Evolutionary conservation across 2,888 invertebrate species (phyloP).

Genomic region (Ethmia dodecea): DNA sequence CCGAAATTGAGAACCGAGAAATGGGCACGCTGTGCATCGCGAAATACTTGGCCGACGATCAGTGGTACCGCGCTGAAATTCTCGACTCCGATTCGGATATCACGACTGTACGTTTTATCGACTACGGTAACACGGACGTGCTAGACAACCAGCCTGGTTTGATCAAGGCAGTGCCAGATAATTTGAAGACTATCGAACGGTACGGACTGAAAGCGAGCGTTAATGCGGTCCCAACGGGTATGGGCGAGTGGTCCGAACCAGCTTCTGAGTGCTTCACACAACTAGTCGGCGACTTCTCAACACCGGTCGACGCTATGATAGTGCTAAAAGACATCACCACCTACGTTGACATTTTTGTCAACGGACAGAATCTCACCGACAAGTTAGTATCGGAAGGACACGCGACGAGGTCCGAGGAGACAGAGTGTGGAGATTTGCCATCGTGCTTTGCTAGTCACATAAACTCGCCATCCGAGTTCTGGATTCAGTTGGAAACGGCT

Average conservation of each 20-base stretch:
- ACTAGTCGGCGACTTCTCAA: constrained; percentile 67
- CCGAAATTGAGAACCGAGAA: constrained; percentile 75
- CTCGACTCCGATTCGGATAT: constrained; percentile 87
- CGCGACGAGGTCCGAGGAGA: constrained; percentile 73
- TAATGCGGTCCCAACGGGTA: constrained; percentile 80
- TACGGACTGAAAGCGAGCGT: constrained; percentile 82
- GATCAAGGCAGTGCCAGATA: constrained; percentile 80
- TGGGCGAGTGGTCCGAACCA: constrained; percentile 81
- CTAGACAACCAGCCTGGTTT: constrained; percentile 79
- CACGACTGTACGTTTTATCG: constrained; percentile 86
- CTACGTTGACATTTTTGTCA: constrained; percentile 81
- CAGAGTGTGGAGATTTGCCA: constrained; percentile 60
- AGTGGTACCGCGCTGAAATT: constrained; percentile 95
- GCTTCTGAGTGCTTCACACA: constrained; percentile 76
- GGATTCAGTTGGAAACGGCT: constrained; percentile 85
- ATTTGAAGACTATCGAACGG: constrained; percentile 72
- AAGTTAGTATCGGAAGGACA: constrained; percentile 77
- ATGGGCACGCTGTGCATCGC: constrained; percentile 84
- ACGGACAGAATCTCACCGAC: constrained; percentile 79
- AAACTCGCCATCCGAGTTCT: constrained; percentile 86
- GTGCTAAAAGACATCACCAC: constrained; percentile 79
- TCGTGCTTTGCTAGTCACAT: constrained; percentile 86
- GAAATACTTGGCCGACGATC: constrained; percentile 88
- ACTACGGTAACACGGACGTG: constrained; percentile 88
- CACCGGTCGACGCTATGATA: constrained; percentile 67